phyloP scores from a whole-genome alignment of 1,140 invertebrate genomes.

The Pectinophora gossypiella region DNA sequence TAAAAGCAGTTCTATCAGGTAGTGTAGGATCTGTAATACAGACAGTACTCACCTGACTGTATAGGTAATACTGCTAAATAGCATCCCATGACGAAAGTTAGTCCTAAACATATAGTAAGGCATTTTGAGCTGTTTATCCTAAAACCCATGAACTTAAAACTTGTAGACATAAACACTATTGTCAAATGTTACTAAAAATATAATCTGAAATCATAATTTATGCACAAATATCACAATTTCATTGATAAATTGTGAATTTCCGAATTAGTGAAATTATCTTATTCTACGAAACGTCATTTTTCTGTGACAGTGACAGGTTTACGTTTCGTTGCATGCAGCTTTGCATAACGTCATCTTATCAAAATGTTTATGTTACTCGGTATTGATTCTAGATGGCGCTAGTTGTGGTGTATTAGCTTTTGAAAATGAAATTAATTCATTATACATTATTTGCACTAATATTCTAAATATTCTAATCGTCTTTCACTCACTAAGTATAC shows the following conservation, averaged over 20 bases:
- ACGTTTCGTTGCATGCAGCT: not conserved
- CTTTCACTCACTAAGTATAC: too few species aligned
- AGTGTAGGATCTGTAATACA: not conserved
- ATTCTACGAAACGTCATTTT: not conserved
- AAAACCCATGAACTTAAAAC: conserved; percentile 57
- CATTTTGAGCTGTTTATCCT: conserved; percentile 52
- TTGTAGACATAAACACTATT: conserved; percentile 38
- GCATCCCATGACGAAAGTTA: conserved; percentile 65
- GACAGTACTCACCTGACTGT: conserved; percentile 39
- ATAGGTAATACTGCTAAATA: conserved; percentile 60
- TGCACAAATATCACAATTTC: conserved; percentile 9
- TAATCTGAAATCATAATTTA: conserved; percentile 16
- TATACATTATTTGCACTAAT: too few species aligned
- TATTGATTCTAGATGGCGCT: too few species aligned
- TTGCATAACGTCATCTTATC: too few species aligned
- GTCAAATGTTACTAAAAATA: conserved; percentile 13
- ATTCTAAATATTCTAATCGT: too few species aligned
- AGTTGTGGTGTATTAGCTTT: too few species aligned
- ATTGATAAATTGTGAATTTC: conserved; percentile 13
- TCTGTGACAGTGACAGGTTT: not conserved
- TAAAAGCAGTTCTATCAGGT: not conserved
- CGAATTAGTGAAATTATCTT: not conserved
- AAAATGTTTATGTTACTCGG: too few species aligned
- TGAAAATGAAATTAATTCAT: too few species aligned
- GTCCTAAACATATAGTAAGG: conserved; percentile 47